Evolutionary conservation across 2,888 invertebrate species (phyloP).

Genomic region (Cephalotes varians): DNA sequence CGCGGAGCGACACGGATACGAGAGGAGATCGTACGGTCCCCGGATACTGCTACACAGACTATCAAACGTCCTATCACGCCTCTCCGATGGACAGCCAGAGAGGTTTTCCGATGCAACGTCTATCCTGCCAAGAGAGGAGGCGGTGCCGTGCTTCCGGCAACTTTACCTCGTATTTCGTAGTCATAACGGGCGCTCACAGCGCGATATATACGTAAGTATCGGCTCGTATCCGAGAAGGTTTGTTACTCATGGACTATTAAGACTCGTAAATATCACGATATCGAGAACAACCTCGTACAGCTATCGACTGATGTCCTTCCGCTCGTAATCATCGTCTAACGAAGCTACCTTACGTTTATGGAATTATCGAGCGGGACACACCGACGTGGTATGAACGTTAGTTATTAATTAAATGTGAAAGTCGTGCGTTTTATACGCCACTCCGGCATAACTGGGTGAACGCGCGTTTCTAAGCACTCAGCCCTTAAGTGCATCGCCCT

Average conservation of each 20-base stretch:
- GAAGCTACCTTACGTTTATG: background rate
- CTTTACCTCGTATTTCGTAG: constrained; percentile 44
- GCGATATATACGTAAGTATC: constrained; percentile 22
- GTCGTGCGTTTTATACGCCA: constrained; percentile 25
- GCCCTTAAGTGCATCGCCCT: constrained; percentile 41
- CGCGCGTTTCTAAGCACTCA: constrained; percentile 13
- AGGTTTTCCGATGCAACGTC: background rate
- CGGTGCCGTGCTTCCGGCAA: constrained; percentile 31
- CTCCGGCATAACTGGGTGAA: constrained; percentile 11
- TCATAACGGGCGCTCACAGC: constrained; percentile 26
- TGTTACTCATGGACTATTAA: constrained; percentile 32
- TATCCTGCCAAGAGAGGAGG: background rate
- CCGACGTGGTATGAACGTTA: background rate
- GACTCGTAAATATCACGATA: constrained; percentile 14
- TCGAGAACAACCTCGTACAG: background rate
- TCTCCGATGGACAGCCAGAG: constrained; percentile 37
- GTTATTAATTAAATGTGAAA: constrained; percentile 39
- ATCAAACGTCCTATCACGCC: constrained; percentile 56
- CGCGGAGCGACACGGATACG: constrained; percentile 56
- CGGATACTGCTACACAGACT: constrained; percentile 46
- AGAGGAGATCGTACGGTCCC: constrained; percentile 52
- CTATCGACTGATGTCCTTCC: background rate
- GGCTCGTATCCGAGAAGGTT: constrained; percentile 21
- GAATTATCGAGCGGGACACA: constrained; percentile 7
- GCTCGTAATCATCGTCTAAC: constrained; percentile 4